Evolutionary conservation across 64 coral and sea anemone species (phyloP), one percentile per base, ranked within the genome.

Genomic region (Anthopleura sola): DNA sequence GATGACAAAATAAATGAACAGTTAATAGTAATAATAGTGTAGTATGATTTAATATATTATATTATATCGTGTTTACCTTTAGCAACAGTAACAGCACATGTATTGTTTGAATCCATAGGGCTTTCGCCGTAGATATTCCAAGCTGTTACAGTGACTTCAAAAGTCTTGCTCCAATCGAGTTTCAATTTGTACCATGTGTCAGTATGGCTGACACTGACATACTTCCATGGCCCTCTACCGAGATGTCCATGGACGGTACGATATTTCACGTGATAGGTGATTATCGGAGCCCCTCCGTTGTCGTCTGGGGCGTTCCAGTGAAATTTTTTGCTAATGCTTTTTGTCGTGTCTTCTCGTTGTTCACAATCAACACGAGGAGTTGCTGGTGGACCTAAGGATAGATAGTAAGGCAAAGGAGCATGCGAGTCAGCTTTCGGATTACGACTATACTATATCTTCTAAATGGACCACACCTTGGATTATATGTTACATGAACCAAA

Each of bases 121-220:
- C 82, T 83, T 28, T 83, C 50, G 49, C 82, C 82, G 29, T 83
- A 83, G 15, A 36, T 57, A 58, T 83, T 83, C 82, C 82, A 83
- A 47, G 82, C 82, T 58, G 82, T 83, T 10, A 83, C 50, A 23
- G 49, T 83, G 39, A 83, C 23, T 49, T 83, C 82, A 54, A 56
- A 49, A 4, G 26, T 60, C 55, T 24, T 55, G 18, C 55, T 17
- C 82, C 82, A 83, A 20, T 83, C 82, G 13, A 83, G 50, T 29
- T 38, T 0, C 4, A 83, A 3, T 49, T 16, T 54, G 82, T 54
- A 24, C 82, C 82, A 83, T 54, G 82, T 83, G 15, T 60, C 47
- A 5, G 82, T 56, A 17, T 56, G 6, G 50, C 82, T 83, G 5
- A 83, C 55, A 36, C 58, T 83, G 5, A 53, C 10, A 56, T 36